Percentiles rank a stretch among this genome's conserved stretches.
Evolutionary conservation across 2,113 vertebrate genomes (phyloP).

Genomic region (Nerophis lumbriciformis): DNA sequence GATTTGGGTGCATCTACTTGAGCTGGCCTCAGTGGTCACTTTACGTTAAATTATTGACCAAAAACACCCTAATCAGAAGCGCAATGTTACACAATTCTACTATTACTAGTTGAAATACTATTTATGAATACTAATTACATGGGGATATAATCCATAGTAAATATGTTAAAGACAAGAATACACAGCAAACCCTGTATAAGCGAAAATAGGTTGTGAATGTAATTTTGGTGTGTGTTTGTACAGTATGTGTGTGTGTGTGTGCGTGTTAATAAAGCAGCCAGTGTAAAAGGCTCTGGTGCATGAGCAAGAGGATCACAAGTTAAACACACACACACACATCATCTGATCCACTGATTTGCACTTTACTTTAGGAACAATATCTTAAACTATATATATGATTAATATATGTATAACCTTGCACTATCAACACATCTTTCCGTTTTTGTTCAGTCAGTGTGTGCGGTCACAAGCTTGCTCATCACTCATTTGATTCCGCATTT

Average conservation of each 20-base stretch:
- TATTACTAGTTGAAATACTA: not conserved
- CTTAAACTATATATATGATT: constrained; percentile 57
- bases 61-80: constrained; percentile 12
- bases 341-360: constrained; percentile 70
- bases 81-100: not conserved
- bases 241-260: constrained; percentile 21
- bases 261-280: constrained; percentile 37
- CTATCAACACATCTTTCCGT: constrained; percentile 58
- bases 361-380: constrained; percentile 69
- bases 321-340: constrained; percentile 55
- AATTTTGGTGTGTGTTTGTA: constrained; percentile 21
- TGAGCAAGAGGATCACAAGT: constrained; percentile 51
- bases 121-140: not conserved
- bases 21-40: constrained; percentile 60
- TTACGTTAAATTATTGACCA: constrained; percentile 29
- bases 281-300: constrained; percentile 66
- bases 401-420: constrained; percentile 73
- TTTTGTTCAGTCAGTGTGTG: constrained; percentile 32
- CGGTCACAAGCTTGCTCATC: constrained; percentile 49
- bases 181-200: not conserved
- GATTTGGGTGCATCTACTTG: constrained; percentile 44
- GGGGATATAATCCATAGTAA: not conserved
- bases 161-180: not conserved
- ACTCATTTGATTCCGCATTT: too few relatives aligned
- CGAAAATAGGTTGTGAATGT: not conserved